Conservation (phyloP, 2,113 vertebrate genomes). For the Ivindomyrus marchei region DNA sequence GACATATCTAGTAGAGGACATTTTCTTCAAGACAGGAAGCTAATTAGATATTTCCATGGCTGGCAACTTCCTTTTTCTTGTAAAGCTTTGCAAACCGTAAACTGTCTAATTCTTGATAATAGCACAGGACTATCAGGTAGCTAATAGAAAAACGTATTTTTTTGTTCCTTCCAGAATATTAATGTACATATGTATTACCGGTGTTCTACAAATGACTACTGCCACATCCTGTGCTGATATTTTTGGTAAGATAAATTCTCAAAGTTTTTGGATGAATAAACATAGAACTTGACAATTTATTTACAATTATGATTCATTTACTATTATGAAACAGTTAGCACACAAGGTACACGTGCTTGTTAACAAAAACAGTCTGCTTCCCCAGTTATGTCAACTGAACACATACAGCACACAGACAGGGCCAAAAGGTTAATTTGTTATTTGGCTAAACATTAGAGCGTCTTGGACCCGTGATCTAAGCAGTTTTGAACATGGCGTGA, state of each 20-base stretch:
- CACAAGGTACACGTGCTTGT: neutral
- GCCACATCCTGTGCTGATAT: neutral
- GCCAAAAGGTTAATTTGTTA: neutral
- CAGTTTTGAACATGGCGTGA: neutral
- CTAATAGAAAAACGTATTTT: neutral
- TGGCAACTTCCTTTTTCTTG: conserved; percentile 14
- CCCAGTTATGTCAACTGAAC: neutral
- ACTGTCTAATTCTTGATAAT: conserved; percentile 18
- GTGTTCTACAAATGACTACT: neutral
- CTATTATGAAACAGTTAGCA: neutral
- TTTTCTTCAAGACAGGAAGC: conserved; percentile 14
- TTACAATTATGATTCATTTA: neutral
- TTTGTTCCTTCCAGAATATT: neutral
- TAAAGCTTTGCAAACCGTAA: conserved; percentile 11
- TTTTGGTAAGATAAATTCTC: neutral
- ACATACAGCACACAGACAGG: neutral
- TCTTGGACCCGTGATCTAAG: neutral
- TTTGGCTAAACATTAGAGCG: neutral
- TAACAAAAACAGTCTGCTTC: neutral
- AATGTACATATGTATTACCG: conserved; percentile 1
- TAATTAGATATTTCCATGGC: conserved; percentile 22
- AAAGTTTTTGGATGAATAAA: neutral
- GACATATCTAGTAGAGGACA: conserved; percentile 8
- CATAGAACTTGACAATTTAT: neutral
- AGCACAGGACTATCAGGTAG: neutral